Base-by-base conservation (phyloP, 37 sponge, comb jelly and placozoan species). In the Oscarella lobularis region DNA sequence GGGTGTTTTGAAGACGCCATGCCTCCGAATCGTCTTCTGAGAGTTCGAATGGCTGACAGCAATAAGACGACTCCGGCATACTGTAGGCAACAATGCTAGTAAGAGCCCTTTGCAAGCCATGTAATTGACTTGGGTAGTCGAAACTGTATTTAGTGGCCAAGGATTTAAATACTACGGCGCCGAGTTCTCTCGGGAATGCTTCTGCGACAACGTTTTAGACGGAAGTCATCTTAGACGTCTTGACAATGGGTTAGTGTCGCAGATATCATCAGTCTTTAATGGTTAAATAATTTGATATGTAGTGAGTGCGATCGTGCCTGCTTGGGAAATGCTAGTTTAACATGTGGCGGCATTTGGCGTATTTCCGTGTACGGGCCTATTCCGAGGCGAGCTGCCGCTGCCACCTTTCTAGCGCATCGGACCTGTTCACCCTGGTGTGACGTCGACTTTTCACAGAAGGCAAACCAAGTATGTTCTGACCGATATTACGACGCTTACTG, bases 331-430 rank as follows among this genome's bases (percentile, higher is more conserved):
- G 31, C 6, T 5, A 14, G 33, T 14, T 4, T 4, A 5, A 20
- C 33, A 32, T 68, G 71, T 14, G 71, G 71, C 6, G 71, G 71
- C 6, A 35, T 32, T 5, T 68, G 71, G 71, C 6, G 71, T 29
- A 68, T 68, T 32, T 30, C 6, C 31, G 71, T 68, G 31, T 68
- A 68, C 71, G 71, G 71, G 6, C 71, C 71, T 29, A 35, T 68
- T 4, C 71, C 71, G 5, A 5, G 31, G 4, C 5, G 31, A 5
- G 4, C 71, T 4, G 71, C 71, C 33, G 29, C 6, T 4, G 71
- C 31, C 31, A 14, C 6, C 31, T 30, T 4, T 5, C 29, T 34
- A 32, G 71, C 71, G 29, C 5, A 4, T 14, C 6, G 31, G 31
- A 4, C 29, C 35, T 68, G 71, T 14, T 5, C 6, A 14, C 71